These are phyloP conservation scores for Petrocephalus schoutedeni DNA, from an alignment of 2,797 vertebrate species.

Conservation along the genomic window DNA sequence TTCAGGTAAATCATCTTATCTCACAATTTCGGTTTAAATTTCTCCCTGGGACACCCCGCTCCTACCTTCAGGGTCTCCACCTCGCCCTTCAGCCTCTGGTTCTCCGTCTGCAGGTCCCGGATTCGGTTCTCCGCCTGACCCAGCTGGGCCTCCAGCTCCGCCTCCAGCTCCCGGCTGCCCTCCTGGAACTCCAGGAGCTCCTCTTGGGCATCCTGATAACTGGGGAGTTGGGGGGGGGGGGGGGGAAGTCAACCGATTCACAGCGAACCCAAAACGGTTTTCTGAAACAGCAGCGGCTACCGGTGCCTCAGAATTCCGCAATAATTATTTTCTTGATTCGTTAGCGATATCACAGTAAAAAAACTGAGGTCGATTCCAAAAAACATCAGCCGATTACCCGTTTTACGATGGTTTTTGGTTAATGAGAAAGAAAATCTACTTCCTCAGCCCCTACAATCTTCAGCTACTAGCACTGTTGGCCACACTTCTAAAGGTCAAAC, in stretches of 20 bases:
- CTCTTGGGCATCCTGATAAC: slow-evolving; percentile 85
- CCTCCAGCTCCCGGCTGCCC: slow-evolving; percentile 90
- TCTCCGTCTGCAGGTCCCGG: slow-evolving; percentile 83
- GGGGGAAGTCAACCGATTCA: background rate
- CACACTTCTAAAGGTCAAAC: background rate
- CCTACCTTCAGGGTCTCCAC: slow-evolving; percentile 79
- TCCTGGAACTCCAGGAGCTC: slow-evolving; percentile 93
- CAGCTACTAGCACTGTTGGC: background rate
- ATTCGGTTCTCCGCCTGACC: slow-evolving; percentile 84
- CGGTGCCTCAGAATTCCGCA: background rate
- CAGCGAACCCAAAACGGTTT: background rate
- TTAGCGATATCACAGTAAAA: background rate
- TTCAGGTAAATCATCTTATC: background rate
- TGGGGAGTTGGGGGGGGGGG: slow-evolving; percentile 43
- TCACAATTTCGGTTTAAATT: background rate
- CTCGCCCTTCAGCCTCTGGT: slow-evolving; percentile 84
- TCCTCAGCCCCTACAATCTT: background rate
- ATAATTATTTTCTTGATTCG: background rate
- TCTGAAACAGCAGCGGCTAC: background rate
- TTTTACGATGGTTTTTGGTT: background rate
- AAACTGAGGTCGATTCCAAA: no score
- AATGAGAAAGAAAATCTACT: background rate
- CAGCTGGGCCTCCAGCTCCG: slow-evolving; percentile 86
- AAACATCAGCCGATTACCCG: background rate
- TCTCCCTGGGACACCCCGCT: background rate